phyloP scores from a whole-genome alignment of 2,888 invertebrate species.

The Ornithoptera alexandrae region DNA sequence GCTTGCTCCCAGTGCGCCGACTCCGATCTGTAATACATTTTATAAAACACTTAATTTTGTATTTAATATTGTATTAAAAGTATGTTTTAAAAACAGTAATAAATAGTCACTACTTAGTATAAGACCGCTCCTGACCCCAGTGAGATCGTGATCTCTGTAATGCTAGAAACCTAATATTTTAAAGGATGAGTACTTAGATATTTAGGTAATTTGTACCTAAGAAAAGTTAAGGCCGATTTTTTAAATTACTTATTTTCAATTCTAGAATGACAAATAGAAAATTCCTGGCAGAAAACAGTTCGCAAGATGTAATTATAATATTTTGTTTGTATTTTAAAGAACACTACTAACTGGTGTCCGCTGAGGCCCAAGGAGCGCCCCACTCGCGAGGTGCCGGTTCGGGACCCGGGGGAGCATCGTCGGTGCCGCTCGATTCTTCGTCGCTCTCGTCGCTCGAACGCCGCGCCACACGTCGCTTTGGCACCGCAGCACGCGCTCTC shows the following conservation, averaged over 20 bases:
- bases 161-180: too few species aligned
- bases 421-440: conserved; percentile 69
- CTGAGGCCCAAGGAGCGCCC: conserved; percentile 78
- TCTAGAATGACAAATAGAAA: too few species aligned
- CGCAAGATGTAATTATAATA: too few species aligned
- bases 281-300: too few species aligned
- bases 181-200: too few species aligned
- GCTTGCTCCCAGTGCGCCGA: conserved; percentile 66
- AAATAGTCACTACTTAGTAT: too few species aligned
- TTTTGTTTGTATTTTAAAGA: not conserved
- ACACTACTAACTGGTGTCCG: conserved; percentile 62
- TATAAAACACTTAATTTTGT: not conserved
- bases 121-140: too few species aligned
- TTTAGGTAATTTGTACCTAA: too few species aligned
- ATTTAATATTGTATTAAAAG: not conserved
- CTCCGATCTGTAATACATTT: conserved; percentile 53
- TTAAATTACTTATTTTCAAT: too few species aligned
- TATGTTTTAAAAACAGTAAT: too few species aligned
- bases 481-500: conserved; percentile 54
- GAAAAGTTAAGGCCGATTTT: too few species aligned
- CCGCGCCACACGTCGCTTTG: conserved; percentile 65
- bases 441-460: conserved; percentile 74
- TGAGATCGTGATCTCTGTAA: too few species aligned
- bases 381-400: conserved; percentile 75
- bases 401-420: conserved; percentile 72